A percentile compares a stretch with the other conserved stretches of the same genome.
phyloP scores from a whole-genome alignment of 37 sponge, comb jelly and placozoan genomes.

The Spongilla lacustris region DNA sequence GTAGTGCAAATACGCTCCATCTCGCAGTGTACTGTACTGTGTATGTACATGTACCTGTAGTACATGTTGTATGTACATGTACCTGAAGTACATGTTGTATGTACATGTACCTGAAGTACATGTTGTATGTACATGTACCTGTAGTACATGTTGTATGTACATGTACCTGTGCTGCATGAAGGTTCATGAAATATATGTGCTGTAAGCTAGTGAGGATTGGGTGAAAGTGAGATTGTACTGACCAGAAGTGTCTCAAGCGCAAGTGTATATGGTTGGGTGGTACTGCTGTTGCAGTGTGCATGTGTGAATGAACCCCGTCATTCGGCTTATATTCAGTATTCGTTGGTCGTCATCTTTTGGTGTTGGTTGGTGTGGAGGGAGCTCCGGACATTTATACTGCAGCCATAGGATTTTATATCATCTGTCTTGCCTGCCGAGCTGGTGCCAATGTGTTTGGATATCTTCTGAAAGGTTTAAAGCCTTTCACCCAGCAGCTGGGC shows the following conservation, averaged over 20 bases:
- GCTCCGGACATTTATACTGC: conserved; percentile 92
- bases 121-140: neutral
- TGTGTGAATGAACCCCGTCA: no score
- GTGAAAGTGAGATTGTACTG: no score
- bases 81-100: neutral
- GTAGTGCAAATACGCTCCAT: no score
- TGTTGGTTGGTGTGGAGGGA: conserved; percentile 47
- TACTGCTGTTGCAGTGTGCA: no score
- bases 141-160: neutral
- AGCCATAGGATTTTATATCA: conserved; percentile 83
- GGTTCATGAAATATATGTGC: no score
- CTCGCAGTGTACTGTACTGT: no score
- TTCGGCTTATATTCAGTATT: no score
- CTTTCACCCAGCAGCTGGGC: conserved; percentile 5
- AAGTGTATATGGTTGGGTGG: no score
- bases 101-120: neutral
- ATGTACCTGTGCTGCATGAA: neutral
- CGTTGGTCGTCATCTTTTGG: conserved; percentile 75
- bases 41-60: neutral
- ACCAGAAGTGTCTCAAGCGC: no score
- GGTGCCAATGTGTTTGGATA: conserved; percentile 14
- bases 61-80: conserved; percentile 21
- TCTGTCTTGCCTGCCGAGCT: conserved; percentile 66
- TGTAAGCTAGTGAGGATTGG: no score
- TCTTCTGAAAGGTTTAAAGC: conserved; percentile 10